phyloP scores from a whole-genome alignment of 2,797 vertebrate species.

The Enteromius afrohamiltoni region DNA sequence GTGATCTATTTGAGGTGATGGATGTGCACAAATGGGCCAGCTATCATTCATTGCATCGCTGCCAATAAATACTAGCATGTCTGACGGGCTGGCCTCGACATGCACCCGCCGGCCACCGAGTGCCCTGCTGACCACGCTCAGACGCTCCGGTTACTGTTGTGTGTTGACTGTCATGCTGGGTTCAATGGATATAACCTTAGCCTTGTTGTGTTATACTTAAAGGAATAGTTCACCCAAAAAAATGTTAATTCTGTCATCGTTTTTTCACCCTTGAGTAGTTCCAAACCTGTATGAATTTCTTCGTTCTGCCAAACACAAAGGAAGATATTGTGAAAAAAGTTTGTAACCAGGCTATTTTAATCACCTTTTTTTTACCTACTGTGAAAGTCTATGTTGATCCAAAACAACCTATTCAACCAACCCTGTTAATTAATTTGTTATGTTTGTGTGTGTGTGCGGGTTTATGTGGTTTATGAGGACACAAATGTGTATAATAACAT shows the following conservation, averaged over 20 bases:
- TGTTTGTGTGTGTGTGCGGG: too few species aligned
- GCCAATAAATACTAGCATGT: conserved; percentile 57
- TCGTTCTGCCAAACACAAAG: too few species aligned
- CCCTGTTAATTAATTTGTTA: too few species aligned
- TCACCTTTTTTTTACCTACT: too few species aligned
- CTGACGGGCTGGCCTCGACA: conserved; percentile 27
- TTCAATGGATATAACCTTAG: background rate
- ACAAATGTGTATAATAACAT: too few species aligned
- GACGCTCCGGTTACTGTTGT: conserved; percentile 17
- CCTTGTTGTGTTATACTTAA: background rate
- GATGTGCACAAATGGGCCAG: conserved; percentile 75
- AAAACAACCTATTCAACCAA: too few species aligned
- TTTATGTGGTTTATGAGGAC: too few species aligned
- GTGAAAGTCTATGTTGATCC: too few species aligned
- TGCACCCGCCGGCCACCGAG: conserved; percentile 6
- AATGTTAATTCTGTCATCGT: background rate
- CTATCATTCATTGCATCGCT: conserved; percentile 53
- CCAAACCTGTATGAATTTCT: too few species aligned
- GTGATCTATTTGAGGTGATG: conserved; percentile 69
- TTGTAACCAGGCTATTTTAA: too few species aligned
- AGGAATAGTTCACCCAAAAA: background rate
- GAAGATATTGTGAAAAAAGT: too few species aligned
- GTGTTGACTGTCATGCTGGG: conserved; percentile 12
- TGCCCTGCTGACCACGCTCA: conserved; percentile 15
- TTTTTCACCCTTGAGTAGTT: too few species aligned